Base-by-base conservation (phyloP, 2,113 vertebrate genomes). In the Cynocephalus volans region DNA sequence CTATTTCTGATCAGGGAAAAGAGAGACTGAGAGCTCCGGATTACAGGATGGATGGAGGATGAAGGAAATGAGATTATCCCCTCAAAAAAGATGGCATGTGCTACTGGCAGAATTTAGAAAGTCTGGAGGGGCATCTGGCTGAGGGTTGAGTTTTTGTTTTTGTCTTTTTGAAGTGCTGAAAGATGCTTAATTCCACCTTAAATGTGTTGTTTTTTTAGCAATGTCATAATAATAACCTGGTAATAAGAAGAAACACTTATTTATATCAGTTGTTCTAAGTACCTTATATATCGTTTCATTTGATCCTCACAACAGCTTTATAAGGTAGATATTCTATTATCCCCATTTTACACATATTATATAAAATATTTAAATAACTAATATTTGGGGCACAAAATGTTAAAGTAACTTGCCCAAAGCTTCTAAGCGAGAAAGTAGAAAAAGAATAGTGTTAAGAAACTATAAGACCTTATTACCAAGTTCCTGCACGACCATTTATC, bases 1-100 rank as follows among this genome's bases (percentile, higher is more conserved):
- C 9, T 67, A 65, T 64, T 73, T 93, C 85, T 82, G 31, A 94
- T 14, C 64, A 94, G 72, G 52, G 56, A 85, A 64, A 93, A 96
- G 85, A n/a, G 8, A 73, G 14, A 26, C 54, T 67, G 31, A 54
- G 23, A 33, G 45, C 36, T 76, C 4, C 31, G 93, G 58, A 65
- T 70, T 54, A 54, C 10, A 87, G 17, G 33, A 64, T 83, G 14
- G 52, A 72, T 33, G 11, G 48, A 92, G 8, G 52, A 73, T n/a
- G 19, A 60, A 94, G 36, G 5, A 93, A 82, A 45, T n/a, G 26
- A 65, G n/a, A 56, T 67, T 48, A 24, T 9, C 3, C 64, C 24
- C 12, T 33, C 11, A 13, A 28, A 75, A 90, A 62, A 94, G 19
- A 80, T 67, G 60, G 19, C 14, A 69, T 2, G 1, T 69, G 36